A percentile compares a stretch with the other conserved stretches of the same genome.
phyloP scores from a whole-genome alignment of 2,113 vertebrate genomes.

The Gavialis gangeticus region DNA sequence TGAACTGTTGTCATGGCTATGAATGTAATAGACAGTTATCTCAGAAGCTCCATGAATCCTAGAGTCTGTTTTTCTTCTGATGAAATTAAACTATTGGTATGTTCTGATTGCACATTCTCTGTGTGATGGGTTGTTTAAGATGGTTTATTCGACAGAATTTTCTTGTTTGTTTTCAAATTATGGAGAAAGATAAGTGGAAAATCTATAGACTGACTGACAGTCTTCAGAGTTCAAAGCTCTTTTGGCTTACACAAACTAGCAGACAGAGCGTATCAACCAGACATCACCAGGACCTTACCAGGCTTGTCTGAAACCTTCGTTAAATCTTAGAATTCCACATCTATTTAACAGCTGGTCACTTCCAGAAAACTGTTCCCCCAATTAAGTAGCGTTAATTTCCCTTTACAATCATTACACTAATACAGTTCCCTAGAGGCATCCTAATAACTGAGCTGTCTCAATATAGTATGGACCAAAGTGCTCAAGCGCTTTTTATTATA shows the following conservation, averaged over 20 bases:
- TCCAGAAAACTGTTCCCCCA: conserved; percentile 27
- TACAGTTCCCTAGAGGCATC: conserved; percentile 35
- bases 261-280: neutral
- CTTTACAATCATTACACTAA: conserved; percentile 50
- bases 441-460: conserved; percentile 51
- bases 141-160: neutral
- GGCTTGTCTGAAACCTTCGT: neutral
- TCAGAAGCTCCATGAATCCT: neutral
- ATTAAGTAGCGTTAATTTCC: conserved; percentile 49
- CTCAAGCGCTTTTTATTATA: conserved; percentile 30
- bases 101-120: neutral
- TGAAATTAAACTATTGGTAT: neutral
- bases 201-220: neutral
- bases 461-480: conserved; percentile 26
- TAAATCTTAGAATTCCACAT: conserved; percentile 16
- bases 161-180: neutral
- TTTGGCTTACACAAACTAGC: neutral
- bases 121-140: neutral
- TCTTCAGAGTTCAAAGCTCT: neutral
- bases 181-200: neutral
- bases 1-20: neutral
- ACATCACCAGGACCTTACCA: neutral
- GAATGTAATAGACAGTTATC: neutral
- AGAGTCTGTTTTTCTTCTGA: neutral
- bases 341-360: conserved; percentile 23